phyloP scores from a whole-genome alignment of 2,888 invertebrate genomes.

The Linnaemya vulpina region DNA sequence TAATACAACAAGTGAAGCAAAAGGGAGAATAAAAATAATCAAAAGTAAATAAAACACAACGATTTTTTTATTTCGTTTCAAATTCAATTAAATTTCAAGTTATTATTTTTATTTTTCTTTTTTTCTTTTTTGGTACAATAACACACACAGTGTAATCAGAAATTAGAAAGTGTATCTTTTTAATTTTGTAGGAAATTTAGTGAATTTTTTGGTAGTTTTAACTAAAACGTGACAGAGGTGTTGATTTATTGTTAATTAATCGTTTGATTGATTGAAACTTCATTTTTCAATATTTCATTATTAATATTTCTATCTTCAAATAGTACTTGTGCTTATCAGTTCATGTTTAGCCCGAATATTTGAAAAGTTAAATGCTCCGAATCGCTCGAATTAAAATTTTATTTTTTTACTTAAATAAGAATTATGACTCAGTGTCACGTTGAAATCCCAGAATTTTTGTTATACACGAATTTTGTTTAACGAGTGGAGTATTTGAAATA shows the following conservation, averaged over 20 bases:
- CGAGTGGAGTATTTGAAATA: no score
- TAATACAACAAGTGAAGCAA: not conserved
- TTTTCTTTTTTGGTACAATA: not conserved
- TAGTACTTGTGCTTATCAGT: no score
- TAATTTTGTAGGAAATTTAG: not conserved
- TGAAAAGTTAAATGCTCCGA: no score
- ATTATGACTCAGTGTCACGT: no score
- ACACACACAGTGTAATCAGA: not conserved
- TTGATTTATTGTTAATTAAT: constrained; percentile 1
- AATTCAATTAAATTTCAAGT: constrained; percentile 19
- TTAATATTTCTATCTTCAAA: no score
- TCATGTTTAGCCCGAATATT: no score
- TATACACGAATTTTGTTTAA: no score
- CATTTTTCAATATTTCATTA: no score
- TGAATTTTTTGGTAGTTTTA: not conserved
- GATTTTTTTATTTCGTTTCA: not conserved
- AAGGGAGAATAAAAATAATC: not conserved
- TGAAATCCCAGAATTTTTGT: no score
- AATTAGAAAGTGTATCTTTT: constrained; percentile 24
- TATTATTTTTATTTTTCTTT: not conserved
- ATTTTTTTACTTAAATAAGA: no score
- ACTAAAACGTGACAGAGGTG: constrained; percentile 9
- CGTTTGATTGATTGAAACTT: no score
- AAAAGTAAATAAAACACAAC: not conserved
- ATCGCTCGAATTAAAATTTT: no score